Base-by-base conservation (phyloP, 2,888 invertebrate species). In the Octonoba sinensis region DNA sequence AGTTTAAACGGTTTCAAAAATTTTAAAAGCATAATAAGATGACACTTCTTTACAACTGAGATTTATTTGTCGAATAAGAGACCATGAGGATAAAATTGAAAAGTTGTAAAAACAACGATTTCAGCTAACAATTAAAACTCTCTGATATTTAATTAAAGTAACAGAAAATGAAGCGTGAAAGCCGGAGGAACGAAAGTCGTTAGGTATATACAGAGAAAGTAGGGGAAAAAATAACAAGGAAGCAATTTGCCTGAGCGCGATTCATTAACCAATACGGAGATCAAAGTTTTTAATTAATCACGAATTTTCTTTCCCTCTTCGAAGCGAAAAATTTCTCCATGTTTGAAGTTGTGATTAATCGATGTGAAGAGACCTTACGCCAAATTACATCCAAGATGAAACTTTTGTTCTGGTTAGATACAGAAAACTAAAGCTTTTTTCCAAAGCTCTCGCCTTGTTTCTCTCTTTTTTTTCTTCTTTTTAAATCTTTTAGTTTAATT, bases 331-430 rank as follows among this genome's bases (percentile, higher is more conserved):
- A 64, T 44, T 24, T 8, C n/a, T 18, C 64, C 22, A 8, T 65
- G 65, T 65, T 65, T 65, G 65, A 20, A 65, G 65, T 65, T 47
- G 65, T 65, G 65, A 65, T 65, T 65, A 65, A 65, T 65, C 49
- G 65, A 18, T 65, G 65, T 65, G 47, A 44, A 46, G 64, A 64
- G 64, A 64, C 64, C n/a, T 44, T 64, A 47, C 65, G 65, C 65
- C 49, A 65, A 65, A 65, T 65, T 65, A 65, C 65, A 65, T 65
- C 24, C 49, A 49, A 47, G 49, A 49, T 49, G 65, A 65, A 65
- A 65, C 65, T 65, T 64, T 46, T 65, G 49, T 64, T 16, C 20
- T 36, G 27, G 20, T 15, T 65, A 24, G 65, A 65, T 49, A 65
- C 65, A 65, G 18, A 4, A 27, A 20, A 4, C 4, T 15, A 4